Base-by-base conservation (phyloP, 2,113 vertebrate species). In the Zosterops japonicus region DNA sequence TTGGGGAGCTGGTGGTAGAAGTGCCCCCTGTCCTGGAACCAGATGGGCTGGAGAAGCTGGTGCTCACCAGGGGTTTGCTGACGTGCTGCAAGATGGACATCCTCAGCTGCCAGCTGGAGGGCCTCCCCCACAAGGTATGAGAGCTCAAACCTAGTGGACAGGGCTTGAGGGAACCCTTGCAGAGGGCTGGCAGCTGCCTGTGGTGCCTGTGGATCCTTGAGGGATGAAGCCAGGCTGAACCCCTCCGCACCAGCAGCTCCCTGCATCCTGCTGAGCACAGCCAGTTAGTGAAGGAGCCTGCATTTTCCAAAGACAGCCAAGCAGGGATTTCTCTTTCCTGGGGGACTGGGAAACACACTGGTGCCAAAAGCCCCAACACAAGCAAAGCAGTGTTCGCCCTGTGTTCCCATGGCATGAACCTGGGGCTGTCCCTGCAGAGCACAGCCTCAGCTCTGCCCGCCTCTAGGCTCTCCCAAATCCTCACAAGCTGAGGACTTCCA, bases 51-150 rank as follows among this genome's bases (percentile, higher is more conserved):
- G 98, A 94, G 88, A 93, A 94, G 65, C 95, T 99, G 94, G 97
- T 98, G 35, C 85, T 99, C 69, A 97, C 90, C 81, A 97, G 98
- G 42, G 98, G 98, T 41, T 97, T 99, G 56, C 96, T 99, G 89
- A 98, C 98, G 0, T 98, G 98, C 97, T 98, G 98, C 95, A 97
- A 87, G 68, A 95, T 41, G 9, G 96, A 98, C 53, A 95, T 99
- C 79, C 96, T 99, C 55, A 94, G 90, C 85, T 96, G 94, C 63
- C 81, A 25, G 44, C 65, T 97, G 89, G 84, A 95, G 41, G 28
- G 31, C 59, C 35, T 82, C 59, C 46, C 57, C 9, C 33, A 14
- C 24, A 47, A 25, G 97, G 97, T 97, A 93, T 53, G 89, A 86
- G 41, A 77, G 44, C 60, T 72, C 78, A 42, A 27, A 24, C 27